Base-by-base conservation (phyloP, 64 coral and sea anemone species). In the Orbicella faveolata region DNA sequence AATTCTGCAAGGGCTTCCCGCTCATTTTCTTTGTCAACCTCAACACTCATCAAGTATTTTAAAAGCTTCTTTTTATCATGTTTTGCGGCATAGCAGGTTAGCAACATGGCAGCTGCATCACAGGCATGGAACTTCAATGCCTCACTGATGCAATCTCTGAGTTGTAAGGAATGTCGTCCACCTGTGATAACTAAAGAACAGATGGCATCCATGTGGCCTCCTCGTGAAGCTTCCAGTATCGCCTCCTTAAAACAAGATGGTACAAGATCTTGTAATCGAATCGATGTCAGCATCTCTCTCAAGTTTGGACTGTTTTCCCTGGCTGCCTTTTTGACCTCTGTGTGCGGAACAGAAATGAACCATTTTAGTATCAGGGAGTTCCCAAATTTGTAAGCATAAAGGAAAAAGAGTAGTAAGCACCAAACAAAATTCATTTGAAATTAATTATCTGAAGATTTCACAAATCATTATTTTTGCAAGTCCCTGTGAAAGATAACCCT, bases 291-390 rank as follows among this genome's bases (percentile, higher is more conserved):
- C 18, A 89, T 87, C 35, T 90, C 90, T 26, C 74, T 90, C n/a
- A 98, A 72, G 6, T 79, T 39, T 65, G 88, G 54, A 48, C 57
- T 82, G 54, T 98, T 93, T 12, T 95, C 90, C 39, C 82, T 79
- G 61, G 96, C 96, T 69, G 87, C 75, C 61, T 76, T 90, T 69
- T 93, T 95, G 39, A 98, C 93, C 79, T 98, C 96, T 98, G 75
- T 16, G 44, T 34, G n/a, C 13, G 17, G 64, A 76, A 89, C 34
- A 77, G 9, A n/a, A 48, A 63, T 26, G 21, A 11, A 70, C 10
- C 9, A 7, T 70, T 4, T 33, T 16, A 59, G 11, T 1, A 59
- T 59, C 15, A 59, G 44, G 44, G 13, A 59, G 13, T 9, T 59
- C 15, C 11, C 55, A 59, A 59, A 59, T 16, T 59, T 59, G 10